Base-by-base conservation (phyloP, 2,113 vertebrate species). In the Gnathonemus longibarbis region DNA sequence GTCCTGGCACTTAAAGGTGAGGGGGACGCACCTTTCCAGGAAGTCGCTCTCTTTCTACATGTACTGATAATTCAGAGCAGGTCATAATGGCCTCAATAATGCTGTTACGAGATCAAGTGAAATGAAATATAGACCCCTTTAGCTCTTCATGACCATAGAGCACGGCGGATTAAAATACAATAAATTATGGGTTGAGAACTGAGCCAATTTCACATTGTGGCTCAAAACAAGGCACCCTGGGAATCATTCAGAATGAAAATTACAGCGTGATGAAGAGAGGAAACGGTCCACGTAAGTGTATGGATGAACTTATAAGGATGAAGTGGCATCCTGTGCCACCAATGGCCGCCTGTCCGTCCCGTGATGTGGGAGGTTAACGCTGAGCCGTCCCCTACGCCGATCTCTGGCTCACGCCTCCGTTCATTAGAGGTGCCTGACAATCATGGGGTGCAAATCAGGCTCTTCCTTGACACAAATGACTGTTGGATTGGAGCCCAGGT, bases 181-280 rank as follows among this genome's bases (percentile, higher is more conserved):
- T 53, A 87, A 87, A 87, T 87, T 87, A 87, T 53, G 27, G 31
- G 85, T 87, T 3, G 11, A 27, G 77, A 89, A 46, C 21, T 56
- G 89, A 46, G 39, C 15, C 52, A 62, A 62, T 56, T 6, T 89
- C 7, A 53, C 39, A 48, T 45, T 6, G 31, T 39, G 42, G 39
- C 19, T 27, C 52, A 35, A 58, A 58, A 62, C 42, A 19, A 84
- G 52, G 80, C 50, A 62, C 46, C 13, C 88, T 88, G 88, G 87
- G 89, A 92, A 90, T 56, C 87, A 86, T 56, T 86, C 91, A 90
- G 93, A 77, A 94, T 93, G 91, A 93, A 93, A 92, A 91, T 91
- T 90, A 90, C 90, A 92, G 94, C 90, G 92, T 92, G 90, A 91
- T 92, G 93, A 93, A 91, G 94, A 95, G 95, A 95, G 95, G 94